A percentile compares a stretch with the other conserved stretches of the same genome.
phyloP scores from a whole-genome alignment of 37 sponge, comb jelly and placozoan genomes.

The Eunapius fragilis region DNA sequence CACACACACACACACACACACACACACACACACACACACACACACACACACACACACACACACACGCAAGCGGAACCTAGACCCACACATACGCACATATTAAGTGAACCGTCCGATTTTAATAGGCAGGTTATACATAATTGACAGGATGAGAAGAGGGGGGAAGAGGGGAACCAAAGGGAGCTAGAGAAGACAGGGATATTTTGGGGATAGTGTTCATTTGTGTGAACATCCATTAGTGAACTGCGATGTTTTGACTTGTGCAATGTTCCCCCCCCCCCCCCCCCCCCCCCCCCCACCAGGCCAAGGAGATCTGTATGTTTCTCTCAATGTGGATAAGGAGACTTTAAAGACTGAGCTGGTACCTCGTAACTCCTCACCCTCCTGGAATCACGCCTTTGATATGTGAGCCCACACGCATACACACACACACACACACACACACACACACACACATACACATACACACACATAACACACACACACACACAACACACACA shows the following conservation, averaged over 20 bases:
- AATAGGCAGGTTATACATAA: too few relatives aligned
- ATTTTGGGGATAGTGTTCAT: too few relatives aligned
- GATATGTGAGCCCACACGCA: conserved; percentile 31
- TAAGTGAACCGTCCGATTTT: too few relatives aligned
- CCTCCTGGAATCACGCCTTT: conserved; percentile 38
- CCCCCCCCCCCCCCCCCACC: not conserved
- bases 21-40: not conserved
- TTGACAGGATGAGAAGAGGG: not conserved
- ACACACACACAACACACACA: too few relatives aligned
- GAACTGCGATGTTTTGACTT: too few relatives aligned
- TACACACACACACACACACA: not conserved
- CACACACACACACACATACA: not conserved
- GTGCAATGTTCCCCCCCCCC: too few relatives aligned
- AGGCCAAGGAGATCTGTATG: conserved; percentile 55
- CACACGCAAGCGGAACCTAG: not conserved
- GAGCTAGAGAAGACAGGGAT: too few relatives aligned
- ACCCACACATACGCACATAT: not conserved
- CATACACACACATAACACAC: too few relatives aligned
- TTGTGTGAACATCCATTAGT: too few relatives aligned
- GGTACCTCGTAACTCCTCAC: conserved; percentile 16
- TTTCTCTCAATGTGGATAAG: conserved; percentile 40
- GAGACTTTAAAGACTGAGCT: conserved; percentile 17
- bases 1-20: not conserved
- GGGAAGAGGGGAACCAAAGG: not conserved
- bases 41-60: not conserved